phyloP scores from a whole-genome alignment of 2,888 invertebrate species.

The Theristus sp. region DNA sequence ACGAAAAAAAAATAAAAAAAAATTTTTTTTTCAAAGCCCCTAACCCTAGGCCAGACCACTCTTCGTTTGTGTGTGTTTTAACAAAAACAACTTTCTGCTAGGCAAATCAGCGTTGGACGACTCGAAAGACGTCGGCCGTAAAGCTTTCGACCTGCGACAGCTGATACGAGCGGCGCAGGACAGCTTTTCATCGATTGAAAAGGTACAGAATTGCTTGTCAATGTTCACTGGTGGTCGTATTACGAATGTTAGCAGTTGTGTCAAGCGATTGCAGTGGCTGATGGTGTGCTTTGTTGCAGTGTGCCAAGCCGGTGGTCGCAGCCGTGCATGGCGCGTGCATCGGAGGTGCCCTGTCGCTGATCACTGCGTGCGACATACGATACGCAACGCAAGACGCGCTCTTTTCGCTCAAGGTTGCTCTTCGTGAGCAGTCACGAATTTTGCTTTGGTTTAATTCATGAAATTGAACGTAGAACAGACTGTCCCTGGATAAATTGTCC shows the following conservation, averaged over 20 bases:
- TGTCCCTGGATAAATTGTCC: no score
- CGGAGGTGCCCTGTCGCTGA: conserved; percentile 73
- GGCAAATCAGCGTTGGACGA: no score
- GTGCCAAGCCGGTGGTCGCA: conserved; percentile 70
- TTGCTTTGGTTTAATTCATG: no score
- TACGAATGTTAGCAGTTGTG: not conserved
- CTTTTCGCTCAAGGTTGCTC: conserved; percentile 59
- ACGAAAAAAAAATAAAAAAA: no score
- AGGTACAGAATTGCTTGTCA: not conserved
- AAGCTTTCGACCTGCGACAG: not conserved
- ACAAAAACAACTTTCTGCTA: no score
- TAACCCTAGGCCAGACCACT: no score
- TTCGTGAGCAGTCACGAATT: not conserved
- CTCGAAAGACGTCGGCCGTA: not conserved
- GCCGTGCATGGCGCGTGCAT: conserved; percentile 72
- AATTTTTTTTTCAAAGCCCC: no score
- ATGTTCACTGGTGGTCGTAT: not conserved
- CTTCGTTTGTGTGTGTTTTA: no score
- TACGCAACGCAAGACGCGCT: conserved; percentile 72
- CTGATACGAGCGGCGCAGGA: not conserved
- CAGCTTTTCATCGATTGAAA: not conserved
- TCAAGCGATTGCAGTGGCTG: not conserved
- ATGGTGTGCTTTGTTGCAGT: conserved; percentile 33
- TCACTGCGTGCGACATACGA: conserved; percentile 72
- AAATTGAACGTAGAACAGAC: no score